Percentiles rank a stretch among this genome's conserved stretches.
Conservation (phyloP, 2,797 vertebrate species). For the Dendrocincla tyrannina region DNA sequence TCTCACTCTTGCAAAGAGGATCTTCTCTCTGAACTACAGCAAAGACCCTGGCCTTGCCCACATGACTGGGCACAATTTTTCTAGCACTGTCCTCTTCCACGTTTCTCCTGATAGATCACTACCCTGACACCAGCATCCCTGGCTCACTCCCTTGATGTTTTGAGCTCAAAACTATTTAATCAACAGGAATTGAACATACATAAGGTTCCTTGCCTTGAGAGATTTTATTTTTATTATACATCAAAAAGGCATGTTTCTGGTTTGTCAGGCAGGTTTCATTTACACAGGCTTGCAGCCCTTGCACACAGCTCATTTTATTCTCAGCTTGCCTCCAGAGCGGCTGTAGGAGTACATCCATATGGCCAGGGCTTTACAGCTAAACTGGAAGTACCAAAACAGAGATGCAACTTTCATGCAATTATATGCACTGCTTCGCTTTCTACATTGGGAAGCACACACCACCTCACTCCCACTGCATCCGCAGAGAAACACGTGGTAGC, state of each 20-base stretch:
- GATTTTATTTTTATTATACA: constrained; percentile 61
- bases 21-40: neutral
- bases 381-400: constrained; percentile 62
- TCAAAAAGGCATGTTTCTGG: constrained; percentile 53
- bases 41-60: neutral
- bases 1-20: neutral
- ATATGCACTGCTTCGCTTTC: neutral
- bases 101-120: neutral
- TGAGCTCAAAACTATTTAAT: constrained; percentile 10
- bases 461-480: constrained; percentile 27
- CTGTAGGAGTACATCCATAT: constrained; percentile 61
- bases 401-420: constrained; percentile 21
- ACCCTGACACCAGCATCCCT: neutral
- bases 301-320: constrained; percentile 63
- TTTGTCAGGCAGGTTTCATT: constrained; percentile 63
- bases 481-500: neutral
- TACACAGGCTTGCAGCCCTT: constrained; percentile 45
- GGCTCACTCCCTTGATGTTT: neutral
- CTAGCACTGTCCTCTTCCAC: neutral
- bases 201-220: neutral
- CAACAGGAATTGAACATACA: constrained; percentile 4
- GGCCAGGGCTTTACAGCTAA: constrained; percentile 37
- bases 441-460: neutral
- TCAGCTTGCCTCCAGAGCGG: constrained; percentile 57
- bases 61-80: neutral